A percentile compares a stretch with the other conserved stretches of the same genome.
Evolutionary conservation across 92 coral and sea anemone species (phyloP).

Genomic region (Phenganax marumi): DNA sequence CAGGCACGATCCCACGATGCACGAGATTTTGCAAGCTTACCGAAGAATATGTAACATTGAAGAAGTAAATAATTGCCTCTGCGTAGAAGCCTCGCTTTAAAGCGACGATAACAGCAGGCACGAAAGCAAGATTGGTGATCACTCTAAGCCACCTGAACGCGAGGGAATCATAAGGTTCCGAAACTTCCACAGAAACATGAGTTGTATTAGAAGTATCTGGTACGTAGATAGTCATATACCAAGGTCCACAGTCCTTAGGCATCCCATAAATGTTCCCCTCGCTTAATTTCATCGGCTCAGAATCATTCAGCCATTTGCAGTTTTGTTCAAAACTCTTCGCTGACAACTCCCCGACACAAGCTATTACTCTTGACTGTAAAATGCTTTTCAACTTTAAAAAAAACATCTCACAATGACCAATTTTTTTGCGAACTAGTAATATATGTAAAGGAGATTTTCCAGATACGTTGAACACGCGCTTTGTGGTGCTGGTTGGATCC

Average conservation of each 20-base stretch:
- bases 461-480: slow-evolving; percentile 21
- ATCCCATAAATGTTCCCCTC: slow-evolving; percentile 34
- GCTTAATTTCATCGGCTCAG: not conserved
- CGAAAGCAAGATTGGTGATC: slow-evolving; percentile 28
- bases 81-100: slow-evolving; percentile 38
- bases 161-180: slow-evolving; percentile 33
- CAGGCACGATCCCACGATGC: no score
- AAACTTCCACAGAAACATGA: slow-evolving; percentile 31
- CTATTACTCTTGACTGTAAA: not conserved
- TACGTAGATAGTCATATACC: slow-evolving; percentile 24
- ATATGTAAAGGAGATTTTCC: slow-evolving; percentile 12
- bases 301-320: slow-evolving; percentile 26
- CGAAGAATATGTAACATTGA: not conserved
- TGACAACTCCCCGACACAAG: slow-evolving; percentile 12
- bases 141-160: slow-evolving; percentile 41
- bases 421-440: slow-evolving; percentile 14
- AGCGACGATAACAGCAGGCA: slow-evolving; percentile 23
- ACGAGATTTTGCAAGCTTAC: slow-evolving; percentile 10
- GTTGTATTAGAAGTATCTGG: not conserved
- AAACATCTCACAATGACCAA: slow-evolving; percentile 36
- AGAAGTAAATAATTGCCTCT: slow-evolving; percentile 12
- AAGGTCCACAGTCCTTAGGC: slow-evolving; percentile 32
- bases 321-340: slow-evolving; percentile 12
- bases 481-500: slow-evolving; percentile 20
- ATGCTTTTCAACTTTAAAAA: not conserved